Conservation (phyloP, 2,797 vertebrate genomes). For the Rhinichthys osculus region DNA sequence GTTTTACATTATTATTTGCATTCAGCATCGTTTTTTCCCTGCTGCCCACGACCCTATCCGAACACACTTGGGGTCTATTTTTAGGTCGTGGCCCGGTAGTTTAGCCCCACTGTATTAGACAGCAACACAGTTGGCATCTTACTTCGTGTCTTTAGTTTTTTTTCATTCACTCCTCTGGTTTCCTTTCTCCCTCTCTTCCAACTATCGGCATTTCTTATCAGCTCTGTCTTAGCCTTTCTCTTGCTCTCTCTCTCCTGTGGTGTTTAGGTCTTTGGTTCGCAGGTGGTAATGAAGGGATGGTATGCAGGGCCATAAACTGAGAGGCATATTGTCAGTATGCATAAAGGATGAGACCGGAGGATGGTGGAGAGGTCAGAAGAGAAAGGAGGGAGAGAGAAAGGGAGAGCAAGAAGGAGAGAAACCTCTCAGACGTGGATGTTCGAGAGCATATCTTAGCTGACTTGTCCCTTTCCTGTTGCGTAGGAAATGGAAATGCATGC, state of each 20-base stretch:
- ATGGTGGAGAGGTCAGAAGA: conserved; percentile 84
- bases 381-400: conserved; percentile 65
- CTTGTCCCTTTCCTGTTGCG: conserved; percentile 35
- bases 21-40: not conserved
- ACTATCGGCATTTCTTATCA: not conserved
- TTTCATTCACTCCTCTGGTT: conserved; percentile 57
- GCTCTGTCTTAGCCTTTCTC: conserved; percentile 1
- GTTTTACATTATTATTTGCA: not conserved
- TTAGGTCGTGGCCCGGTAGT: not conserved
- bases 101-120: conserved; percentile 69
- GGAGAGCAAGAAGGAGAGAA: conserved; percentile 33
- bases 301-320: conserved; percentile 94
- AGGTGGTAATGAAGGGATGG: conserved; percentile 94
- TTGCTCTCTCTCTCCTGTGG: conserved; percentile 59
- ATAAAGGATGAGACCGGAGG: conserved; percentile 94
- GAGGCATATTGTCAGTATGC: conserved; percentile 92
- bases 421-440: conserved; percentile 67
- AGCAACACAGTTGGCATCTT: conserved; percentile 89
- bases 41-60: not conserved
- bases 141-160: not conserved
- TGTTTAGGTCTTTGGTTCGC: conserved; percentile 80
- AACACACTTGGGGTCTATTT: not conserved
- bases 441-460: conserved; percentile 48
- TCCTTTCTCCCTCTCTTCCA: conserved; percentile 17
- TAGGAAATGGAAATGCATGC: conserved; percentile 39